phyloP scores from a whole-genome alignment of 2,888 invertebrate genomes.

The Adineta ricciae region DNA sequence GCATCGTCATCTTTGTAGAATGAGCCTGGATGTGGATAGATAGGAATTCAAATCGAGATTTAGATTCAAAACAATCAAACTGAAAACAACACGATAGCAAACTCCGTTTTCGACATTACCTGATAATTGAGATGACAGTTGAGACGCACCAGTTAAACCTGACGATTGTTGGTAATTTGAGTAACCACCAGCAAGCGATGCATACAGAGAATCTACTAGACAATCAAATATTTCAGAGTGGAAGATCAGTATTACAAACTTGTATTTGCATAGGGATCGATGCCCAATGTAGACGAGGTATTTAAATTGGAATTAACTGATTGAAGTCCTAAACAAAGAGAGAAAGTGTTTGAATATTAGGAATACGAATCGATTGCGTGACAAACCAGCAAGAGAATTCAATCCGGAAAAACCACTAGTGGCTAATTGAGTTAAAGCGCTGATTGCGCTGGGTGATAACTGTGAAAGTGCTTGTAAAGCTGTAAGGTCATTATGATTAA shows the following conservation, averaged over 20 bases:
- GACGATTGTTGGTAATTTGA: neutral
- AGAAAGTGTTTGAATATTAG: neutral
- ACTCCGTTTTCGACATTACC: neutral
- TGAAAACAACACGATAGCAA: neutral
- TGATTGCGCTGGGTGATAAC: neutral
- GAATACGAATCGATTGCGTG: neutral
- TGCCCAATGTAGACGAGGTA: neutral
- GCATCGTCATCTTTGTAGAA: slow-evolving; percentile 19
- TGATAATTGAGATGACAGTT: slow-evolving; percentile 7
- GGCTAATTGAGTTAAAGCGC: neutral
- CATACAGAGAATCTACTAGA: neutral
- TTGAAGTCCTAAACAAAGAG: neutral
- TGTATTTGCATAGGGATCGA: neutral
- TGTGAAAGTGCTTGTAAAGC: neutral
- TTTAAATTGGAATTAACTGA: neutral
- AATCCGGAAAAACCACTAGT: neutral
- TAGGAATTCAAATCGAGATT: neutral
- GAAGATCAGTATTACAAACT: neutral
- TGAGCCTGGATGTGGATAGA: neutral
- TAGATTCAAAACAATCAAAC: neutral
- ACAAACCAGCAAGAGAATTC: neutral
- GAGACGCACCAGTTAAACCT: neutral
- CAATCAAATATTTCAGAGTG: neutral
- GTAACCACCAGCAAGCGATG: neutral
- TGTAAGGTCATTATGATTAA: neutral